These are phyloP conservation scores for Prunella strophiata DNA, from an alignment of 2,797 vertebrate species.

Conservation along the genomic window DNA sequence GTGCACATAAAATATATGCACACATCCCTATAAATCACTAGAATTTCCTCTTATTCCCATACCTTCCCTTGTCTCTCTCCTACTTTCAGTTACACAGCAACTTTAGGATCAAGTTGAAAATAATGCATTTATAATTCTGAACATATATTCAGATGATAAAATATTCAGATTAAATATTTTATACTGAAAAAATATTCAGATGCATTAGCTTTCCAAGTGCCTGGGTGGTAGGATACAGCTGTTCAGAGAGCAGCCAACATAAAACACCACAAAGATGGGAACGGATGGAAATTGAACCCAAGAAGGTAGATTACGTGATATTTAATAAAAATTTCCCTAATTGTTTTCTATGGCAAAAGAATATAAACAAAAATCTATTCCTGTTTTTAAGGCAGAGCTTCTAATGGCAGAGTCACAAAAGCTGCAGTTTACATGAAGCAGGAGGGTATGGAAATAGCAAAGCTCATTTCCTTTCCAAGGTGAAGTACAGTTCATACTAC, in stretches of 20 bases:
- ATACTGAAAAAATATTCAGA: neutral
- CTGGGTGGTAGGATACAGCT: neutral
- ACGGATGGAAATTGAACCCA: neutral
- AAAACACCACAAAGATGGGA: neutral
- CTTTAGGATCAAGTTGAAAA: neutral
- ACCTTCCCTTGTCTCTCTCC: neutral
- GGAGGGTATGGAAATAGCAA: slow-evolving; percentile 32
- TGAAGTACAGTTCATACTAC: slow-evolving; percentile 60
- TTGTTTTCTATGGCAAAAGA: slow-evolving; percentile 27
- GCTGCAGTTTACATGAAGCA: slow-evolving; percentile 28
- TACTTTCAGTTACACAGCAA: neutral
- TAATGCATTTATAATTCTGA: neutral
- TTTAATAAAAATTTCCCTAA: slow-evolving; percentile 13
- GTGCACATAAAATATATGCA: no score
- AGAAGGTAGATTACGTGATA: neutral
- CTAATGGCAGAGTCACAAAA: slow-evolving; percentile 3
- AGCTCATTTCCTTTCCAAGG: slow-evolving; percentile 61
- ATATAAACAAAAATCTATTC: slow-evolving; percentile 26
- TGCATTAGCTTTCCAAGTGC: neutral
- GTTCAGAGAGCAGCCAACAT: neutral
- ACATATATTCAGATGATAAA: neutral
- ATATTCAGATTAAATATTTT: no score
- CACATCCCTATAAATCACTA: neutral
- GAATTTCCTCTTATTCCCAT: neutral
- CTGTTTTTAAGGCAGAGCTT: neutral